Conservation (phyloP, 2,113 vertebrate species). For the Martes martes region DNA sequence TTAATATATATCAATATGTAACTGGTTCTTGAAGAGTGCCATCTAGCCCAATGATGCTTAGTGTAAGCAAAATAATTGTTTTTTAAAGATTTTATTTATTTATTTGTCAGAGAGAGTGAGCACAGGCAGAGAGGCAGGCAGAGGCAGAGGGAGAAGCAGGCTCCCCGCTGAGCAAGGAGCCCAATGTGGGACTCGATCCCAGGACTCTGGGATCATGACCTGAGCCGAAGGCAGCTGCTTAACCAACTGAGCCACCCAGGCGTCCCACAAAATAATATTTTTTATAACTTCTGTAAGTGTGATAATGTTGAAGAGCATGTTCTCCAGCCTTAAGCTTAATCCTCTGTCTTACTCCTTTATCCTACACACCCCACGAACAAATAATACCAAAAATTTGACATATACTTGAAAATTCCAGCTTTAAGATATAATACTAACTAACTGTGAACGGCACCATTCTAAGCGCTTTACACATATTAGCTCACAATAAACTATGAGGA, state of each 20-base stretch:
- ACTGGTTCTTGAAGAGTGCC: background rate
- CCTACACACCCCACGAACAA: background rate
- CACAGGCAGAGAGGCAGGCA: too few relatives aligned
- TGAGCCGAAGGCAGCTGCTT: too few relatives aligned
- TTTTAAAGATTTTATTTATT: too few relatives aligned
- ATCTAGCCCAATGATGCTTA: background rate
- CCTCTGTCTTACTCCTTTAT: background rate
- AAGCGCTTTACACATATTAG: background rate
- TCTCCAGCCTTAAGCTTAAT: background rate
- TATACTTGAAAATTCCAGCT: background rate
- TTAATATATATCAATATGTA: background rate
- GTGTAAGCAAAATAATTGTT: background rate
- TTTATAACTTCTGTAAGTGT: background rate
- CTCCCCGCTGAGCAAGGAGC: too few relatives aligned
- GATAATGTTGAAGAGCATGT: background rate
- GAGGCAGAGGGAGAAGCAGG: too few relatives aligned
- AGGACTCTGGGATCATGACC: too few relatives aligned
- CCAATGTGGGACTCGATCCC: too few relatives aligned
- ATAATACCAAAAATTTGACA: background rate
- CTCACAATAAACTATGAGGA: background rate
- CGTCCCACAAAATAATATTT: background rate
- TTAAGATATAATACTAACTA: background rate
- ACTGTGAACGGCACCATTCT: background rate
- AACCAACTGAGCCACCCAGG: too few relatives aligned
- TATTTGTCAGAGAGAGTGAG: too few relatives aligned